Percentiles rank a stretch among this genome's conserved stretches.
phyloP scores from a whole-genome alignment of 2,888 invertebrate species.

The Mythimna vitellina region DNA sequence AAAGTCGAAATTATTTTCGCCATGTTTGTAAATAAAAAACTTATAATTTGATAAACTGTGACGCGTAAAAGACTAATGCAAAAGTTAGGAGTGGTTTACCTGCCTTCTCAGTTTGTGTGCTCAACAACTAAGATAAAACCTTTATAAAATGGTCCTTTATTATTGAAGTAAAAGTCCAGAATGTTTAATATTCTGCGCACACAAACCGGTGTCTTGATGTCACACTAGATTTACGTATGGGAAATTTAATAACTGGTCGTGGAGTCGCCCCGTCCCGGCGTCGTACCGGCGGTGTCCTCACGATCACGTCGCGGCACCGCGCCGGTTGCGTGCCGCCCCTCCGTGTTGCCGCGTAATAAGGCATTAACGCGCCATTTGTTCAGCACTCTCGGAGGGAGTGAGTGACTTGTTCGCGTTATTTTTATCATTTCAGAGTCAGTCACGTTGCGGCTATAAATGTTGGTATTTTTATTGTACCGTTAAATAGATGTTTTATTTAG shows the following conservation, averaged over 20 bases:
- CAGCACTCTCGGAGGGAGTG: slow-evolving; percentile 22
- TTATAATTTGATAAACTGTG: slow-evolving; percentile 53
- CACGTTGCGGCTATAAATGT: slow-evolving; percentile 48
- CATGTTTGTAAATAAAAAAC: slow-evolving; percentile 42
- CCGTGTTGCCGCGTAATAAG: slow-evolving; percentile 44
- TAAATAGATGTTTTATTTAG: slow-evolving; percentile 48
- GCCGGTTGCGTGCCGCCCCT: slow-evolving; percentile 26
- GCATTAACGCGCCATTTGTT: slow-evolving; percentile 56
- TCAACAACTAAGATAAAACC: slow-evolving; percentile 44
- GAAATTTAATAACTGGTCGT: slow-evolving; percentile 55
- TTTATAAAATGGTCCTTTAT: slow-evolving; percentile 14
- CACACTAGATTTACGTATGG: slow-evolving; percentile 46
- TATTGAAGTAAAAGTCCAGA: slow-evolving; percentile 29
- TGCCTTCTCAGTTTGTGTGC: slow-evolving; percentile 24
- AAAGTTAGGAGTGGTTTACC: slow-evolving; percentile 38
- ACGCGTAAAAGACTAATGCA: slow-evolving; percentile 35
- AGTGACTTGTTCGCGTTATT: slow-evolving; percentile 44
- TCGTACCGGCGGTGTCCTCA: slow-evolving; percentile 32
- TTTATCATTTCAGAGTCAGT: slow-evolving; percentile 45
- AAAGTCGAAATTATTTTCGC: slow-evolving; percentile 31
- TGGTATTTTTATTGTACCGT: slow-evolving; percentile 46
- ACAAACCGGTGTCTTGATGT: slow-evolving; percentile 30
- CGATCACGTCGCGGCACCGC: slow-evolving; percentile 32
- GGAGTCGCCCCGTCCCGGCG: slow-evolving; percentile 12
- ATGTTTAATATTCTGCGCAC: slow-evolving; percentile 43